Conservation (phyloP, 92 coral and sea anemone species). For the Porites rus region DNA sequence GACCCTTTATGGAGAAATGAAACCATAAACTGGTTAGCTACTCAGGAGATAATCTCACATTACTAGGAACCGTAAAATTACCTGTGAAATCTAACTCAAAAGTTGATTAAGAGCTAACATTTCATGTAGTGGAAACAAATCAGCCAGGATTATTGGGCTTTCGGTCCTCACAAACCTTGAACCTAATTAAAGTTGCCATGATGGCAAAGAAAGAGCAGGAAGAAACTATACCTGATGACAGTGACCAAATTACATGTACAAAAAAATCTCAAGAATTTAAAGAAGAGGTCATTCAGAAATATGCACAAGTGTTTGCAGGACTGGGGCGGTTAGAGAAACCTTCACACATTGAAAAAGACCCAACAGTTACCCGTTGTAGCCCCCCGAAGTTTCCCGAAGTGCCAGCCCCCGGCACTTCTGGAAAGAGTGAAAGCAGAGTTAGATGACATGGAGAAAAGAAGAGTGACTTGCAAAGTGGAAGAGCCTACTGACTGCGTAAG, state of each 20-base stretch:
- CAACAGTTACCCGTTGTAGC: background rate
- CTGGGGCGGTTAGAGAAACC: background rate
- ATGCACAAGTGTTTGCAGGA: background rate
- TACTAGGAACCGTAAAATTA: no score
- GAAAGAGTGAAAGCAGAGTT: slow-evolving; percentile 31
- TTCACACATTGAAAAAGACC: background rate
- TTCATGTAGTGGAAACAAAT: no score
- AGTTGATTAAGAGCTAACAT: no score
- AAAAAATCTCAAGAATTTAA: background rate
- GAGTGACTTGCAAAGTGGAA: background rate
- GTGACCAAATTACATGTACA: background rate
- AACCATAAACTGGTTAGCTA: no score
- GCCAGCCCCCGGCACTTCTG: background rate
- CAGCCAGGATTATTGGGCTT: no score
- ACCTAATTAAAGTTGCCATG: no score
- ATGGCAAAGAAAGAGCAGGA: no score
- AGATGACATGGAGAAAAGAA: slow-evolving; percentile 30
- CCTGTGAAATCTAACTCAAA: no score
- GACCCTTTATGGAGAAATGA: no score
- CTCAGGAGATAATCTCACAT: no score
- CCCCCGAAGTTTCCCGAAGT: background rate
- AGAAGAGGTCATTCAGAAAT: background rate
- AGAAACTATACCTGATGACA: no score
- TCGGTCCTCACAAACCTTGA: no score
- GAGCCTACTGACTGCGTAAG: slow-evolving; percentile 2